Percentiles rank a stretch among this genome's conserved stretches.
These are phyloP conservation scores for Microtus montanus DNA, from an alignment of 2,113 vertebrate genomes.

Conservation along the genomic window DNA sequence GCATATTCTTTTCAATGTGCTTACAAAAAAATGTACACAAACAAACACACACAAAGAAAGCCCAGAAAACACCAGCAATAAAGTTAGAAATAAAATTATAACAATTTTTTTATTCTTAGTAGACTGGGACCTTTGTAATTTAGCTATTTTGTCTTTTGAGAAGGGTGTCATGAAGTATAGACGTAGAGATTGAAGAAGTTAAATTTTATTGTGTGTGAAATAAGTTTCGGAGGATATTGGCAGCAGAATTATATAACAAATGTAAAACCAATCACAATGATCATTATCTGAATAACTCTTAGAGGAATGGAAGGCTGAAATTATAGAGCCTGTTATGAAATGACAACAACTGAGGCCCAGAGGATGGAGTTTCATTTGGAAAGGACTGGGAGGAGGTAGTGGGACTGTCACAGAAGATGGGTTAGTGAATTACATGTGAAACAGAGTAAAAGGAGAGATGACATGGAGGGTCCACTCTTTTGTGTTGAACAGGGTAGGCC, in stretches of 20 bases:
- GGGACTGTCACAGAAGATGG: not conserved
- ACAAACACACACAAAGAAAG: not conserved
- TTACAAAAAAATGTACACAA: not conserved
- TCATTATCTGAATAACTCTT: not conserved
- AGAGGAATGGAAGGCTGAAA: not conserved
- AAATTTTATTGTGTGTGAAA: not conserved
- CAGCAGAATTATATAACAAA: not conserved
- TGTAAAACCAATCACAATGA: not conserved
- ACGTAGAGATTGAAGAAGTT: not conserved
- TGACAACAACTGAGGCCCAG: not conserved
- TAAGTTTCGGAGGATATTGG: not conserved
- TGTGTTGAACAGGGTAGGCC: not conserved
- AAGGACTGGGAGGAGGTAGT: not conserved
- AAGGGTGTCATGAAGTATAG: not conserved
- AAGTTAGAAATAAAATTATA: not conserved
- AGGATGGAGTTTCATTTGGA: not conserved
- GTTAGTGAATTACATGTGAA: not conserved
- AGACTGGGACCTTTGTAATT: not conserved
- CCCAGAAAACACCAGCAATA: not conserved
- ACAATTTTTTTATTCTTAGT: not conserved
- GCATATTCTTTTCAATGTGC: not conserved
- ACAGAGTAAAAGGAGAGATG: not conserved
- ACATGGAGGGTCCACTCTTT: rapidly evolving
- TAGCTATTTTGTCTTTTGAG: not conserved
- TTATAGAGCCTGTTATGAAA: not conserved